Conservation (phyloP, 2,113 vertebrate species). For the Tragelaphus buxtoni region DNA sequence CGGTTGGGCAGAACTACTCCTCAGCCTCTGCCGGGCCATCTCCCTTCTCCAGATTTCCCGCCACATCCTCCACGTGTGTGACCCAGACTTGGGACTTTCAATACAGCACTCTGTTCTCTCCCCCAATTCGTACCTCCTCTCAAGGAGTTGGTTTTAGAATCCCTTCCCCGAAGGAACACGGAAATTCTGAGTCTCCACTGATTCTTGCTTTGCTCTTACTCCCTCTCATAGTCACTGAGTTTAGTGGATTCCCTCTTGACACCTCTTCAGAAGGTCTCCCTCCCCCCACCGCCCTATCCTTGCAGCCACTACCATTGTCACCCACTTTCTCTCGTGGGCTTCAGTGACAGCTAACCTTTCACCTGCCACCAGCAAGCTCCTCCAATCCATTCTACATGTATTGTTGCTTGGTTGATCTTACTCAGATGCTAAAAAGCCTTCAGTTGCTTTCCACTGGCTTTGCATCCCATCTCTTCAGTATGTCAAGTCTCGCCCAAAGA, state of each 20-base stretch:
- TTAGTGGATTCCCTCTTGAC: neutral
- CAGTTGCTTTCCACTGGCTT: neutral
- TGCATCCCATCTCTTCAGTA: neutral
- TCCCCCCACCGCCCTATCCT: neutral
- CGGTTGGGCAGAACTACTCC: neutral
- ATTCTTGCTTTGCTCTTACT: neutral
- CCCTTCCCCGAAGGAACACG: neutral
- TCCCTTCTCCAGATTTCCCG: neutral
- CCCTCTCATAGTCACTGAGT: neutral
- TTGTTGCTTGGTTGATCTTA: neutral
- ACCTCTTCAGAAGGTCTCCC: neutral
- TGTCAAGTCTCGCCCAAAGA: neutral
- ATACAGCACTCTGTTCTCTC: neutral
- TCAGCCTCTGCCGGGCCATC: neutral
- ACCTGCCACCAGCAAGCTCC: neutral
- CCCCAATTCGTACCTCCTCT: neutral
- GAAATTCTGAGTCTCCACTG: neutral
- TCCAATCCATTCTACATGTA: no score
- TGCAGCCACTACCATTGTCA: neutral
- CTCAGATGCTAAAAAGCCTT: neutral
- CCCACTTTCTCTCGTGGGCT: neutral
- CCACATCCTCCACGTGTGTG: neutral
- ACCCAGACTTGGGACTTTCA: neutral
- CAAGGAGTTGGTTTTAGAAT: rapidly evolving
- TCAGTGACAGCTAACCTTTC: neutral